Base-by-base conservation (phyloP, 2,797 vertebrate genomes). In the Pantherophis vulpinus region DNA sequence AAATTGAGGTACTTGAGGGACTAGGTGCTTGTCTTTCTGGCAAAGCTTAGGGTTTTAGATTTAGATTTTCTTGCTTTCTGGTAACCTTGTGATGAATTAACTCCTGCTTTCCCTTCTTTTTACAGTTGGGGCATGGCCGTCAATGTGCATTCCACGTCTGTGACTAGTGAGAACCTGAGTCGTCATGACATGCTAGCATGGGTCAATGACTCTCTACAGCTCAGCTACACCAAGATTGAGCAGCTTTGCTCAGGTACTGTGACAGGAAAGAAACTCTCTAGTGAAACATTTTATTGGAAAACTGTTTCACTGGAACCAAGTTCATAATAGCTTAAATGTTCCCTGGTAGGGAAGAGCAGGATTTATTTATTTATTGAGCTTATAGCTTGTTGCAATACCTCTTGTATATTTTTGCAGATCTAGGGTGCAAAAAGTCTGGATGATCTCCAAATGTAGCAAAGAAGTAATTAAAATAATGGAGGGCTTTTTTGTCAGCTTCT, bases 161-260 rank as follows among this genome's bases (percentile, higher is more conserved):
- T 99, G 98, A 99, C 98, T 95, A 98, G 98, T 93, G 99, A 99
- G 96, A 99, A 99, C 97, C 97, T 99, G 97, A 99, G 99, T 98
- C 99, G 99, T 89, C 99, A 99, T 97, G 99, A 99, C 95, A 99
- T 99, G 98, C 97, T 99, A 86, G 98, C 99, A 0, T 99, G 99
- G 99, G 98, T 99, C 96, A 99, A 99, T 14, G 99, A 99, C 98
- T 99, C 99, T 60, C 97, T 99, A 87, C 99, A 99, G 94, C 98
- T 99, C 97, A 98, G 96, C 97, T 99, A 98, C 97, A 99, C 98
- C 96, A 99, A 99, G 98, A 98, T 99, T 16, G 99, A 99, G 95
- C 99, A 99, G 97, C 98, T 99, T 16, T 98, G 99, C 96, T 98
- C 99, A 98, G 99, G 99, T 99, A 93, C 3, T 27, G 60, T 47